These are phyloP conservation scores for Caenorhabditis auriculariae DNA, from an alignment of 2,888 invertebrate genomes.

Conservation along the genomic window DNA sequence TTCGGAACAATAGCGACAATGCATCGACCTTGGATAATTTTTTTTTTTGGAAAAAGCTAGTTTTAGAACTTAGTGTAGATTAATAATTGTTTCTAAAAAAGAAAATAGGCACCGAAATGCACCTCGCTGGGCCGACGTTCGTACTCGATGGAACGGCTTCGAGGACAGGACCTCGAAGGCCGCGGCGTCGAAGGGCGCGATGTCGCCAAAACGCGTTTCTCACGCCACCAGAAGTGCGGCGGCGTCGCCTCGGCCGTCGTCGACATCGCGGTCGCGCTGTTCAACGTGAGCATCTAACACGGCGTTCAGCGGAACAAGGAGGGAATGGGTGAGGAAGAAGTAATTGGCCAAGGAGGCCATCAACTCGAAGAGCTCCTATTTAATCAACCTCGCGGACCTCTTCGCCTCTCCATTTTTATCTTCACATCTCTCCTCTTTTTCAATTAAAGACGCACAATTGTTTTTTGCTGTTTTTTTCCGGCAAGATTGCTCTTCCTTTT, in stretches of 20 bases:
- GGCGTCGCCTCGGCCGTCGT: slow-evolving; percentile 9
- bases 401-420: no score
- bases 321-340: not conserved
- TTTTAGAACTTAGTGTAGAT: no score
- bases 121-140: slow-evolving; percentile 8
- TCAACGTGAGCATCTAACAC: not conserved
- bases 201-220: no score
- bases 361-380: not conserved
- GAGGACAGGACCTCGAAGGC: slow-evolving; percentile 23
- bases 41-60: no score
- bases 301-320: not conserved
- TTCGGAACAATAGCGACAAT: no score
- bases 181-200: slow-evolving; percentile 22
- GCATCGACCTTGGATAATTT: no score
- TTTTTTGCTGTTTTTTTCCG: not conserved
- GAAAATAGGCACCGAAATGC: no score
- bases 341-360: not conserved
- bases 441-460: not conserved
- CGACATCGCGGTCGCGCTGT: not conserved
- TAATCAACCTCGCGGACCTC: not conserved
- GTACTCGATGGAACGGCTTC: slow-evolving; percentile 30
- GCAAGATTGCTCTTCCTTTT: slow-evolving; percentile 2
- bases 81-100: no score
- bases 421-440: no score
- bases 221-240: slow-evolving; percentile 47